A percentile compares a stretch with the other conserved stretches of the same genome.
Conservation (phyloP, 2,797 vertebrate genomes). For the Pyrrhura leucotis region DNA sequence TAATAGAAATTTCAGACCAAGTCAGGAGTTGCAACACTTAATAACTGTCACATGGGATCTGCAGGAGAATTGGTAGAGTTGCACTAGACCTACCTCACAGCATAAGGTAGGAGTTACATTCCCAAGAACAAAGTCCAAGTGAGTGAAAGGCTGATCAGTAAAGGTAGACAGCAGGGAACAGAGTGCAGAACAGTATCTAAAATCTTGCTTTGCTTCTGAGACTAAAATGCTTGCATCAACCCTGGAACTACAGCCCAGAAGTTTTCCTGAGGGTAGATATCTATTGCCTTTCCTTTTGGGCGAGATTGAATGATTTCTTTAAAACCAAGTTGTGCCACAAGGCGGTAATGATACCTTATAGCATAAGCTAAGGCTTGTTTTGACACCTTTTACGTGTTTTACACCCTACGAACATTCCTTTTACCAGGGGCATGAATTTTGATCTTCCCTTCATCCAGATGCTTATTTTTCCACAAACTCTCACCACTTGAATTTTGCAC, state of each 20-base stretch:
- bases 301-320: background rate
- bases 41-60: background rate
- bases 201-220: background rate
- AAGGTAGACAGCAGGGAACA: background rate
- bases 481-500: background rate
- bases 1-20: background rate
- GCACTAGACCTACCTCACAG: background rate
- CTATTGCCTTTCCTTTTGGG: background rate
- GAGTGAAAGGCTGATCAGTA: background rate
- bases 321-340: background rate
- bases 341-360: background rate
- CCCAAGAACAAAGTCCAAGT: background rate
- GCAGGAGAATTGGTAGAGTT: background rate
- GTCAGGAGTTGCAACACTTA: background rate
- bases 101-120: background rate
- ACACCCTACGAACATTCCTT: background rate
- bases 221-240: background rate
- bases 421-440: background rate
- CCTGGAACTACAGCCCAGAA: background rate
- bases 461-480: background rate
- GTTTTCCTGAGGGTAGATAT: background rate
- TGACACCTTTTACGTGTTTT: background rate
- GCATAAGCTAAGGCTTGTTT: background rate
- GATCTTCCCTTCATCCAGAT: background rate
- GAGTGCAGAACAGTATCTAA: background rate